phyloP scores from a whole-genome alignment of 2,888 invertebrate genomes.

The Oxyteleia sp. region DNA sequence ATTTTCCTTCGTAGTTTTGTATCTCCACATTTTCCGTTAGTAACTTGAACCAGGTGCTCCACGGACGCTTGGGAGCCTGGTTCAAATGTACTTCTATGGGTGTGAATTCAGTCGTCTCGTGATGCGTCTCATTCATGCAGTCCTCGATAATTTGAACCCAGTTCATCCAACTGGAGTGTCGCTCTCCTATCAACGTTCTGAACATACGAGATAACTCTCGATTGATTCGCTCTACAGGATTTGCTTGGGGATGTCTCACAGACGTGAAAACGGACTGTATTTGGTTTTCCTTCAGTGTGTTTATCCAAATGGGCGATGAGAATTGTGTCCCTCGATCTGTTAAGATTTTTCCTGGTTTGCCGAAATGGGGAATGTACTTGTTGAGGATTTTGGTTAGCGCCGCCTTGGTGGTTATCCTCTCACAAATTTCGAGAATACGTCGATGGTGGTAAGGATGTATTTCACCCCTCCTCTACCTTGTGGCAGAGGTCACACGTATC shows the following conservation, averaged over 20 bases:
- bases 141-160: neutral
- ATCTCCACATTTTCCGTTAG: neutral
- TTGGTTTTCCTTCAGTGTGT: neutral
- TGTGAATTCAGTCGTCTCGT: constrained; percentile 20
- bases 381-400: neutral
- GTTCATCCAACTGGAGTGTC: constrained; percentile 12
- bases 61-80: neutral
- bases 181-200: neutral
- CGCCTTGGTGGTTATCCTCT: neutral
- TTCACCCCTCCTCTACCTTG: neutral
- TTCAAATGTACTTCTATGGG: constrained; percentile 18
- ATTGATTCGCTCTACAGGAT: constrained; percentile 14
- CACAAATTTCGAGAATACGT: neutral
- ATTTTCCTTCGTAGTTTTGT: neutral
- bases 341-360: neutral
- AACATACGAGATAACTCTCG: constrained; percentile 12
- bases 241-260: neutral
- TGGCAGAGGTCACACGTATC: neutral
- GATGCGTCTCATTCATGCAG: constrained; percentile 3
- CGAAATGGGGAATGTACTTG: neutral
- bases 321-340: neutral
- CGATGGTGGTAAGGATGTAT: neutral
- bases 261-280: constrained; percentile 9
- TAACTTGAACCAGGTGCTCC: neutral
- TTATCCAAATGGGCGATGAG: neutral